Evolutionary conservation across 2,797 vertebrate genomes (phyloP).

Genomic region (Lithobates sylvaticus): DNA sequence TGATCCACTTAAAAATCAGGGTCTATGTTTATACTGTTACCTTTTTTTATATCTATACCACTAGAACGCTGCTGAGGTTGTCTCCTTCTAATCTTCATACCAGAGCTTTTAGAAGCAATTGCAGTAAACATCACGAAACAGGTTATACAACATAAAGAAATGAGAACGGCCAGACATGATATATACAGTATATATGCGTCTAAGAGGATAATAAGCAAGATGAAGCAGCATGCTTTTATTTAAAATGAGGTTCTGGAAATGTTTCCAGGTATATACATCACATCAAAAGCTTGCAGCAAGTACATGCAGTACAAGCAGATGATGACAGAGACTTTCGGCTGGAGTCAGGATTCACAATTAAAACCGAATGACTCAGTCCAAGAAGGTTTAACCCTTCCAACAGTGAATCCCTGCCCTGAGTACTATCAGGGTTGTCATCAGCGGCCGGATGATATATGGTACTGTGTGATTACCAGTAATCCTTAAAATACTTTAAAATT

Average conservation of each 20-base stretch:
- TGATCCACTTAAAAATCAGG: too few species aligned
- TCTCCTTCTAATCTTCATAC: too few species aligned
- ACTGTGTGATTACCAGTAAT: neutral
- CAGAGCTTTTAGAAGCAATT: neutral
- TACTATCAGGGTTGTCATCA: neutral
- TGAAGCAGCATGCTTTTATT: slow-evolving; percentile 8
- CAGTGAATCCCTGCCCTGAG: neutral
- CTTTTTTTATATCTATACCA: too few species aligned
- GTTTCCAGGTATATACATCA: slow-evolving; percentile 8
- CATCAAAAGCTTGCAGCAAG: neutral
- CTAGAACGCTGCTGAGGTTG: too few species aligned
- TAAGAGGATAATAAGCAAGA: neutral
- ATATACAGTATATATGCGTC: too few species aligned
- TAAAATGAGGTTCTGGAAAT: slow-evolving; percentile 6
- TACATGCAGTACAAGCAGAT: neutral
- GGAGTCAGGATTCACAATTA: slow-evolving; percentile 21
- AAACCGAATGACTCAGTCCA: neutral
- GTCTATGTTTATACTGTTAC: too few species aligned
- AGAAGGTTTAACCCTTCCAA: slow-evolving; percentile 12
- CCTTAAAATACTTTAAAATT: neutral
- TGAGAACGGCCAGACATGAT: too few species aligned
- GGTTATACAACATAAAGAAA: too few species aligned
- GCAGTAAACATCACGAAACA: neutral
- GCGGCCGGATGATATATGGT: neutral
- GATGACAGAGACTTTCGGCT: slow-evolving; percentile 12